Base-by-base conservation (phyloP, 2,888 invertebrate species). In the Microplitis deprimator region DNA sequence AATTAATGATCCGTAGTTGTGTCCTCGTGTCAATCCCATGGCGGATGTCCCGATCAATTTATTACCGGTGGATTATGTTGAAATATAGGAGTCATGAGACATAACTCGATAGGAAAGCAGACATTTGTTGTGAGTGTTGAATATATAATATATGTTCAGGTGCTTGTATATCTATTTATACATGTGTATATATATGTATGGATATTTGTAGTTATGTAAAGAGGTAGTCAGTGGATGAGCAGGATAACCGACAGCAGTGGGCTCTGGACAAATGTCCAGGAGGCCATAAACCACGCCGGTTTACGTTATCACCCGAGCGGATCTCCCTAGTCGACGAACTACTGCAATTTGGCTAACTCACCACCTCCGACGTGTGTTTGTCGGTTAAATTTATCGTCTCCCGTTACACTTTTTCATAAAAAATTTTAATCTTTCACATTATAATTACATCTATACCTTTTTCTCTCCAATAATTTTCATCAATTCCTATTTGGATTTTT, bases 231-330 rank as follows among this genome's bases (percentile, higher is more conserved):
- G 10, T 70, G 20, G 70, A 13, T 62, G 62, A 61, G 62, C 62
- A 61, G 71, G 62, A 71, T 39, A 71, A 61, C 61, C 59, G 71
- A 71, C 59, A 71, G 60, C 16, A 38, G 61, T 60, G 61, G 69
- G 75, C 20, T 61, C 68, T 77, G 79, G 81, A 82, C 83, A 83
- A 78, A 81, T 81, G 84, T 83, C 84, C 85, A 83, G 83, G 82
- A 84, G 83, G 82, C 84, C 85, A 87, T 88, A 88, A 88, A 87
- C 87, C 86, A 87, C 85, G 80, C 84, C 80, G 87, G 87, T 87
- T 86, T 86, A 82, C 85, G 85, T 87, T 87, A 88, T 88, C 87
- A 85, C 81, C 84, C 83, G 78, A 83, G 81, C 84, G 85, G 83
- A 88, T 87, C 86, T 88, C 83, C 86, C 85, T 76, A 79, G 83